Evolutionary conservation across 2,797 vertebrate species (phyloP), one percentile per base, ranked within the genome.

Genomic region (Epinephelus awoara): DNA sequence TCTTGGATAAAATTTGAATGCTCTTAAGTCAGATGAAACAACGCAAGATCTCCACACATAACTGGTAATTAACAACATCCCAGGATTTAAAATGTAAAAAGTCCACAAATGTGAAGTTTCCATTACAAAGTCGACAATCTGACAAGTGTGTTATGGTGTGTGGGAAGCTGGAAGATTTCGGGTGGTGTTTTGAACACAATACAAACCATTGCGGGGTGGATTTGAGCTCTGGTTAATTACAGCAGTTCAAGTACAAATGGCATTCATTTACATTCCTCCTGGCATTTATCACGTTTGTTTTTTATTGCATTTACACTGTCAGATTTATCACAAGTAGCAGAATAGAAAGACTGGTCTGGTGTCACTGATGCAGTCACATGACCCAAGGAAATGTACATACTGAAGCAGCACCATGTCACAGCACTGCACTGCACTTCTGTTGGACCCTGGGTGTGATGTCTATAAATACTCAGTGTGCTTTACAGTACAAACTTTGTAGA

Each of bases 361-460:
- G 27, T 29, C 27, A 29, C 27, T 67, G 68, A 65, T 79, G 58
- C 49, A 69, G 73, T 82, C 72, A 80, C 51, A n/a, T 75, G 77
- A 85, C 73, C 75, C 9, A 13, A 80, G 64, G 61, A 68, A 69
- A 67, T 10, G 19, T 42, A 54, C 29, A 67, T 67, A 42, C 58
- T 67, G 54, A 56, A 50, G 23, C 57, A 46, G 51, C 38, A 72
- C 27, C 55, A 14, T 34, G 34, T 34, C 34, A 34, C 34, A 34
- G 7, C 34, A 34, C 34, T 34, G 7, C 34, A 34, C 34, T 34
- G 34, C 34, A 34, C 6, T 19, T 50, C 66, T 55, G 17, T 63
- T 68, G 71, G 72, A 80, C 67, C 58, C 18, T 34, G 50, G 59
- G 18, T 44, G 40, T 69, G 61, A 66, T 21, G 23, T 72, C 42